These are phyloP conservation scores for Catharus fuscescens DNA, from an alignment of 2,113 vertebrate genomes.

Conservation along the genomic window DNA sequence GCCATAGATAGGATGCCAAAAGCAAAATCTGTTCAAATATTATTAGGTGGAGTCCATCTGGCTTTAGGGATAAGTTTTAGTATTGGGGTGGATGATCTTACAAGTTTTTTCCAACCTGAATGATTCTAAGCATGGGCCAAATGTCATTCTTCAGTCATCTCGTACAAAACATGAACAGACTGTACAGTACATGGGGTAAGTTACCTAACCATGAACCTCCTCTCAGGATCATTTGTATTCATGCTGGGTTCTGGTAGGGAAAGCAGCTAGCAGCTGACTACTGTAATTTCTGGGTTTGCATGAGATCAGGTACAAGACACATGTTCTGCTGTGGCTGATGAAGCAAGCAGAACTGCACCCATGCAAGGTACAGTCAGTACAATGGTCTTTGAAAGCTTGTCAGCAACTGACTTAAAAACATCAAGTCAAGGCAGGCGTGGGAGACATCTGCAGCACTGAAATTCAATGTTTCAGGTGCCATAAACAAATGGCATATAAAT, in stretches of 20 bases:
- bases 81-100: not conserved
- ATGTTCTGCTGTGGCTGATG: not conserved
- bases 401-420: not conserved
- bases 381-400: not conserved
- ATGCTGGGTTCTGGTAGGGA: not conserved
- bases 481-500: not conserved
- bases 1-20: not conserved
- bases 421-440: not conserved
- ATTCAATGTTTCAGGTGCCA: not conserved
- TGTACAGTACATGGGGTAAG: rapidly evolving
- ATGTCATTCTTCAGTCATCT: not conserved
- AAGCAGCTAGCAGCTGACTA: not conserved
- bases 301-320: not conserved
- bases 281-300: not conserved
- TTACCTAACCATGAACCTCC: not conserved
- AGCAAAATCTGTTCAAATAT: not conserved
- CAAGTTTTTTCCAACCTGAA: not conserved
- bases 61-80: not conserved
- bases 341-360: not conserved
- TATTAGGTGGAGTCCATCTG: not conserved
- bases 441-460: not conserved
- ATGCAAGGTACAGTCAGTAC: not conserved
- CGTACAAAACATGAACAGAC: not conserved
- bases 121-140: not conserved
- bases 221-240: not conserved